Percentiles rank a stretch among this genome's conserved stretches.
These are phyloP conservation scores for Microctenopoma steveboyesi DNA, from an alignment of 2,797 vertebrate species.

Conservation along the genomic window DNA sequence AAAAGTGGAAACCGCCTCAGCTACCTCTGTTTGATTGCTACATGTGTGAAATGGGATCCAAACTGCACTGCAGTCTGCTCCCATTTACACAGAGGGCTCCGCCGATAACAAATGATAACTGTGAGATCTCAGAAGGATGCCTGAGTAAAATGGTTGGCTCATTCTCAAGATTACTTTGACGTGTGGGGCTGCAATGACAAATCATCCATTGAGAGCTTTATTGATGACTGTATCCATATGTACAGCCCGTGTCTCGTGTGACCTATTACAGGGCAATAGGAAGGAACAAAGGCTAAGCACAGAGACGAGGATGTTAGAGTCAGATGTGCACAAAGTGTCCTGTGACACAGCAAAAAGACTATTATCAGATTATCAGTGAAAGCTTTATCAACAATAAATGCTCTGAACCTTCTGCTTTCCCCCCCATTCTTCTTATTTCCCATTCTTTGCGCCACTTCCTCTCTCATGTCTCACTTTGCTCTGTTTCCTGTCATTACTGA, in stretches of 20 bases:
- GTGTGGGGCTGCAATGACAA: slow-evolving; percentile 10
- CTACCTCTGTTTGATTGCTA: slow-evolving; percentile 48
- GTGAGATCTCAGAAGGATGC: slow-evolving; percentile 41
- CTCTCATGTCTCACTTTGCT: slow-evolving; percentile 8
- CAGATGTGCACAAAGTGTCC: neutral
- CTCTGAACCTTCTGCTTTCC: neutral
- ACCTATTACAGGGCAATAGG: slow-evolving; percentile 1
- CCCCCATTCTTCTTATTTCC: neutral
- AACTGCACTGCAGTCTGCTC: slow-evolving; percentile 38
- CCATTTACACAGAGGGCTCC: slow-evolving; percentile 55
- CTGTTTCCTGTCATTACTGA: slow-evolving; percentile 30
- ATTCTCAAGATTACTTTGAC: slow-evolving; percentile 19
- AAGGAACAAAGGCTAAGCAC: neutral
- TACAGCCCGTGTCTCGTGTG: neutral
- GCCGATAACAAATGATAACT: slow-evolving; percentile 55
- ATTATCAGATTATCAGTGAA: neutral
- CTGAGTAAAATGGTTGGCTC: slow-evolving; percentile 35
- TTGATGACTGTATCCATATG: neutral
- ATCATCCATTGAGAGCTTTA: slow-evolving; percentile 22
- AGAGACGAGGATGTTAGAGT: slow-evolving; percentile 7
- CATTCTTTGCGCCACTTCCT: neutral
- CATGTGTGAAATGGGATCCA: slow-evolving; percentile 56
- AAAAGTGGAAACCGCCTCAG: slow-evolving; percentile 19
- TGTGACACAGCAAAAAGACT: slow-evolving; percentile 9
- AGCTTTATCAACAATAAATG: neutral